These are phyloP conservation scores for Drosophila antonietae DNA, from an alignment of 2,888 invertebrate genomes.

Conservation along the genomic window DNA sequence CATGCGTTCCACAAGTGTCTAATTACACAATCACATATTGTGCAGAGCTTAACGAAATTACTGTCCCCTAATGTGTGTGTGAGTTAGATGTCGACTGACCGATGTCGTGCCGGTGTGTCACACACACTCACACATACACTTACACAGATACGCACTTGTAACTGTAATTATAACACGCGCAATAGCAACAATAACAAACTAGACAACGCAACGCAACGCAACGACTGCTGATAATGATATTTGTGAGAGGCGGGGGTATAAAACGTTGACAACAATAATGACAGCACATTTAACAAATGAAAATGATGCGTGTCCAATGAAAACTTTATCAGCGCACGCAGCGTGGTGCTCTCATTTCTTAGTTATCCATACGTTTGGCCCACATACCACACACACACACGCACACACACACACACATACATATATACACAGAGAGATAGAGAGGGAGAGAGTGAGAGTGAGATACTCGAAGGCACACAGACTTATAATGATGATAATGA, in stretches of 20 bases:
- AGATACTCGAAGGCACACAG: slow-evolving; percentile 3
- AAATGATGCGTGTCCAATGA: slow-evolving; percentile 58
- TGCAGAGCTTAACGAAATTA: slow-evolving; percentile 28
- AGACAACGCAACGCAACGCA: not conserved
- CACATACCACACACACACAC: slow-evolving; percentile 37
- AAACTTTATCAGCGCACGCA: slow-evolving; percentile 60
- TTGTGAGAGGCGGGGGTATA: slow-evolving; percentile 10
- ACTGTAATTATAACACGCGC: slow-evolving; percentile 49
- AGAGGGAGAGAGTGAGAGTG: too few relatives aligned
- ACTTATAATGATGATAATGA: slow-evolving; percentile 24
- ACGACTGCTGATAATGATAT: slow-evolving; percentile 38
- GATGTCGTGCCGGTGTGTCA: slow-evolving; percentile 17
- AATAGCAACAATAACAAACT: not conserved
- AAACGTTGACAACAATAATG: slow-evolving; percentile 36
- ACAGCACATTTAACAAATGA: slow-evolving; percentile 50
- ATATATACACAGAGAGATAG: slow-evolving; percentile 4
- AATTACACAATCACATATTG: slow-evolving; percentile 38
- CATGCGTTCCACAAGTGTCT: slow-evolving; percentile 17
- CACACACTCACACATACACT: slow-evolving; percentile 15
- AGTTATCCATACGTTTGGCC: slow-evolving; percentile 50
- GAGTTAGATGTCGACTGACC: slow-evolving; percentile 25
- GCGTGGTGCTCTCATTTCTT: slow-evolving; percentile 49
- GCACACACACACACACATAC: slow-evolving; percentile 14
- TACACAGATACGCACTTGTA: slow-evolving; percentile 38
- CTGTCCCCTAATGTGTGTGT: not conserved